Percentiles rank a stretch among this genome's conserved stretches.
phyloP scores from a whole-genome alignment of 2,113 vertebrate genomes.

The Cynocephalus volans region DNA sequence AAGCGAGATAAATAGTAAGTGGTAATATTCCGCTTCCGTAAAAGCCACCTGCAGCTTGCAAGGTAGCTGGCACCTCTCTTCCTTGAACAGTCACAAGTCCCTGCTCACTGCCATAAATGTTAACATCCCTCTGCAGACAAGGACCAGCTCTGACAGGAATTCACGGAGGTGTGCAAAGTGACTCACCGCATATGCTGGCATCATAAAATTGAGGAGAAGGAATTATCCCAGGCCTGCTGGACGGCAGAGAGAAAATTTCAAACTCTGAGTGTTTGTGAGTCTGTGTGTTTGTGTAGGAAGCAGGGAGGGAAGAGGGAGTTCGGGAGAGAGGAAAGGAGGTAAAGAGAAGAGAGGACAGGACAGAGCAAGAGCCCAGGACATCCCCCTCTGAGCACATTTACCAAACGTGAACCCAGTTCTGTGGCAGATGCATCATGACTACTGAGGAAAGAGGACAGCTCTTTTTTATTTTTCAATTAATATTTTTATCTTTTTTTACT shows the following conservation, averaged over 20 bases:
- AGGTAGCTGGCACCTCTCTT: slow-evolving; percentile 19
- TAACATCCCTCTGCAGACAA: background rate
- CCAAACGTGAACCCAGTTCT: background rate
- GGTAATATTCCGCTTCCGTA: slow-evolving; percentile 55
- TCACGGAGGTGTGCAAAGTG: background rate
- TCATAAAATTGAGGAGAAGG: background rate
- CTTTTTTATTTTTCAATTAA: background rate
- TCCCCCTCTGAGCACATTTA: background rate
- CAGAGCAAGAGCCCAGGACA: background rate
- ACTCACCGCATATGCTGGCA: background rate
- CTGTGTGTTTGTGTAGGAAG: background rate
- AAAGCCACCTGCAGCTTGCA: slow-evolving; percentile 17
- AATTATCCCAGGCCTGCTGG: slow-evolving; percentile 11
- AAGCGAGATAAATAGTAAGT: slow-evolving; percentile 68
- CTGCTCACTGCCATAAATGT: background rate
- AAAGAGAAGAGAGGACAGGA: background rate
- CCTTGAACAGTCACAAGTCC: background rate
- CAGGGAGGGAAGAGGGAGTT: background rate
- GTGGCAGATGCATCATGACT: too few species aligned
- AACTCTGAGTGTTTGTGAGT: background rate
- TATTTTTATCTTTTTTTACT: background rate
- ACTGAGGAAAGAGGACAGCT: background rate
- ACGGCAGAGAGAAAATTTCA: background rate
- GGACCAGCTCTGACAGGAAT: slow-evolving; percentile 23
- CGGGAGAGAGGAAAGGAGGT: background rate